These are phyloP conservation scores for Congeria kusceri DNA, from an alignment of 2,888 invertebrate species.

Conservation along the genomic window DNA sequence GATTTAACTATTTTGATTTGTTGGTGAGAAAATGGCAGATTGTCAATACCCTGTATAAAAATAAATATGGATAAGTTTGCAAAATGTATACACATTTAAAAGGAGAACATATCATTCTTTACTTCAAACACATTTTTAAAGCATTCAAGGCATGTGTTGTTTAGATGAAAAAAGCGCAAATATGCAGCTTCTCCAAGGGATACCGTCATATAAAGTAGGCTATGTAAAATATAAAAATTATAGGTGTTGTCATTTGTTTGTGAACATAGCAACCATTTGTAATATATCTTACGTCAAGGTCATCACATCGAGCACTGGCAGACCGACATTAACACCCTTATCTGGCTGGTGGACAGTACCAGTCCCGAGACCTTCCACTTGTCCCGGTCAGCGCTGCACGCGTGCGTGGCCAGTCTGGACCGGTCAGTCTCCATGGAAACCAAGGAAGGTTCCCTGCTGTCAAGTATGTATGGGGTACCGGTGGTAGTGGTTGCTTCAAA, in stretches of 20 bases:
- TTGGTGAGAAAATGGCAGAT: too few relatives aligned
- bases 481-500: conserved; percentile 49
- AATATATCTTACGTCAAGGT: not conserved
- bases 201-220: too few relatives aligned
- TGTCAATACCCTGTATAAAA: too few relatives aligned
- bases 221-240: not conserved
- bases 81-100: too few relatives aligned
- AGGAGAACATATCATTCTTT: too few relatives aligned
- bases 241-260: not conserved
- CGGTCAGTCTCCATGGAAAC: not conserved
- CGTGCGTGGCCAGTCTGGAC: conserved; percentile 22
- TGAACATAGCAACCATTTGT: not conserved
- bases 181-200: too few relatives aligned
- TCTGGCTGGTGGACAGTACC: conserved; percentile 55
- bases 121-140: too few relatives aligned
- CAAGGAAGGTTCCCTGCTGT: not conserved
- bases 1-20: too few relatives aligned
- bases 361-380: conserved; percentile 13
- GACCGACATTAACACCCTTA: conserved; percentile 24
- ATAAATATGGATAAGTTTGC: too few relatives aligned
- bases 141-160: too few relatives aligned
- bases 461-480: conserved; percentile 32
- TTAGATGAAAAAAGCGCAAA: too few relatives aligned
- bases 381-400: conserved; percentile 28
- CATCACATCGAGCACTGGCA: not conserved